These are phyloP conservation scores for Cairina moschata DNA, from an alignment of 2,113 vertebrate genomes.

Conservation along the genomic window DNA sequence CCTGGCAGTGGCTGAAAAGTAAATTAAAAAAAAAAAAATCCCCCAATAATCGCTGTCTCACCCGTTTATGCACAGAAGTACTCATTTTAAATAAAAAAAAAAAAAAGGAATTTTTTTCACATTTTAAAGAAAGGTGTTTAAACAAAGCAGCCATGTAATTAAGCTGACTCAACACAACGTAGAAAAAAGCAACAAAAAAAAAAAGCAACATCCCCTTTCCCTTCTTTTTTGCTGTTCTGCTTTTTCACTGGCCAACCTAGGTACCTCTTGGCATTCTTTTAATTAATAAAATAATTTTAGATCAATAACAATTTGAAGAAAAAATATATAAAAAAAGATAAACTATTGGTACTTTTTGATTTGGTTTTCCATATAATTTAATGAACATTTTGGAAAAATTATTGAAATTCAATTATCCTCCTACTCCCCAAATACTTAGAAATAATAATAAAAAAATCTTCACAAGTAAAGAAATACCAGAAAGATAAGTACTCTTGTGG, in stretches of 20 bases:
- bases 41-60: background rate
- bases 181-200: background rate
- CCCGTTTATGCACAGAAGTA: background rate
- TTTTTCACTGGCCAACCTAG: background rate
- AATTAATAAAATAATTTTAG: background rate
- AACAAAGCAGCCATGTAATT: background rate
- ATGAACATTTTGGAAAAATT: background rate
- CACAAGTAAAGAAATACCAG: background rate
- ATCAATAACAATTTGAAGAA: background rate
- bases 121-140: background rate
- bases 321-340: background rate
- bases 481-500: background rate
- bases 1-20: background rate
- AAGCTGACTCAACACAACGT: background rate
- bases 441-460: background rate
- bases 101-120: accelerated
- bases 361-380: background rate
- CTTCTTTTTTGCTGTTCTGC: background rate
- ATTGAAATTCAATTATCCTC: background rate
- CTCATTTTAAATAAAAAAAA: background rate
- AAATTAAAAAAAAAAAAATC: background rate
- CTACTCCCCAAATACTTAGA: background rate
- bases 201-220: background rate
- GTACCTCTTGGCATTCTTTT: background rate
- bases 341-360: background rate